Evolutionary conservation across 1,140 invertebrate species (phyloP).

Genomic region (Samia ricini): DNA sequence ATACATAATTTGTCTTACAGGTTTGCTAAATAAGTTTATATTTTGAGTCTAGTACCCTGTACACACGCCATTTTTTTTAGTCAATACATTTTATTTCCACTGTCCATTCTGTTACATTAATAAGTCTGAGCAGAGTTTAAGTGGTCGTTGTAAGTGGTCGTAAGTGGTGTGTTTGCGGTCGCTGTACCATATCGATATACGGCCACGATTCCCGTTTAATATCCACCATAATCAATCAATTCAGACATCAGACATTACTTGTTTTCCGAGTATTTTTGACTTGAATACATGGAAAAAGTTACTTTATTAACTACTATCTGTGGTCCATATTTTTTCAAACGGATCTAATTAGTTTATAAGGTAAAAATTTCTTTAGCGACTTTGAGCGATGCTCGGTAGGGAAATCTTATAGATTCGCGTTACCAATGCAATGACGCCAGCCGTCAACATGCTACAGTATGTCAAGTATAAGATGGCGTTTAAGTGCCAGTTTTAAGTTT

Average conservation of each 20-base stretch:
- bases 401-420: too few species aligned
- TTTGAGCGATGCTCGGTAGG: too few species aligned
- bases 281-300: background rate
- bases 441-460: too few species aligned
- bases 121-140: slow-evolving; percentile 32
- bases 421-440: too few species aligned
- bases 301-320: background rate
- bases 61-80: background rate
- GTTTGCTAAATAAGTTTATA: background rate
- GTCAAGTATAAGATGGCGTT: too few species aligned
- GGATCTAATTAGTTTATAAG: too few species aligned
- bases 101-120: background rate
- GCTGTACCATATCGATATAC: slow-evolving; percentile 20
- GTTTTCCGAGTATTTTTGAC: background rate
- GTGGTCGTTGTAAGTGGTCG: slow-evolving; percentile 35
- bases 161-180: slow-evolving; percentile 53
- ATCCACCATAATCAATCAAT: slow-evolving; percentile 25
- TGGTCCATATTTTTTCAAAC: too few species aligned
- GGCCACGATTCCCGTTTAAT: slow-evolving; percentile 23
- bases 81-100: background rate
- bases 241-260: background rate
- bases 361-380: too few species aligned
- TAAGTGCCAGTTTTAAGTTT: too few species aligned
- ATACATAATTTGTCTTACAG: background rate
- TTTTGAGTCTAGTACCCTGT: background rate